Evolutionary conservation across 2,113 vertebrate species (phyloP), one percentile per base, ranked within the genome.

Genomic region (Brachyhypopomus occidentalis): DNA sequence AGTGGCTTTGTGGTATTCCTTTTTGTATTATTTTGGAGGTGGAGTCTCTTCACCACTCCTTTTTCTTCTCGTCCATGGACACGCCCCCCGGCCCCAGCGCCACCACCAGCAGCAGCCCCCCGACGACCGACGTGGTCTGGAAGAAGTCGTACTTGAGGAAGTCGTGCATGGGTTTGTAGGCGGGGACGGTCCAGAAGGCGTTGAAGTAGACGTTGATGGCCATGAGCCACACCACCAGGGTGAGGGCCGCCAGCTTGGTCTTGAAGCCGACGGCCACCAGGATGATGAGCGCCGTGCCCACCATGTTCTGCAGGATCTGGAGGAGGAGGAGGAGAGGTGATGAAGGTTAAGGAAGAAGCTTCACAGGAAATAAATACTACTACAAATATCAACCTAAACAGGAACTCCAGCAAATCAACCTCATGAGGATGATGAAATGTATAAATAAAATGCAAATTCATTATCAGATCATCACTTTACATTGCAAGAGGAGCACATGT

Each of bases 61-160:
- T 99, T 89, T 99, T 99, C 91, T 99, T 99, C 92, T 98, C 97
- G 58, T 99, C 98, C 97, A 99, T 98, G 87, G 98, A 99, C 79
- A 99, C 98, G 0, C 98, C 98, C 0, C 97, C 97, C 0, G 98
- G 98, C 38, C 98, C 98, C n/a, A 99, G 94, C 0, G 97, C 97
- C 88, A 99, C 97, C 87, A 99, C 96, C 0, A 99, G 88, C 41
- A 99, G 95, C 78, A 99, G 91, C 69, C 98, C 98, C 4, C 98
- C 98, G 12, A 99, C 97, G 79, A 99, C 98, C 0, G 98, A 99
- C 87, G 96, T 97, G 92, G 97, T 98, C 93, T 99, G 98, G 94
- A 99, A 99, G 94, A 99, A 99, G 90, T 99, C 97, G 0, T 99
- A 99, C 89, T 95, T 98, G 86, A 99, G 96, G 93, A 98, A 98